Evolutionary conservation across 2,113 vertebrate genomes (phyloP).

Genomic region (Thryonomys swinderianus): DNA sequence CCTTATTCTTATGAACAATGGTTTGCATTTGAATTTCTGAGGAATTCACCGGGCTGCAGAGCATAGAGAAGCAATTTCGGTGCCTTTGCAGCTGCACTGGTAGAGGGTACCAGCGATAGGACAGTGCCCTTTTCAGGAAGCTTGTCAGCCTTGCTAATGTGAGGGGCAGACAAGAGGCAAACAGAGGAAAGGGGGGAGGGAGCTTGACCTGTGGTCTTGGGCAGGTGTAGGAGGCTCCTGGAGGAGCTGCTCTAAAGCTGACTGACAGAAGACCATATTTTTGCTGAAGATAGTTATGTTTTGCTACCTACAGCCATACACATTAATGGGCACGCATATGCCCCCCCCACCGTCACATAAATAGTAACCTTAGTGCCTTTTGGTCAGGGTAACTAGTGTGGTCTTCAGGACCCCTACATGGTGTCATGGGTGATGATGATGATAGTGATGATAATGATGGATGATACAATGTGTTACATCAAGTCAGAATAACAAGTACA

Average conservation of each 20-base stretch:
- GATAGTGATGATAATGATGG: no score
- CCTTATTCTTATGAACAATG: neutral
- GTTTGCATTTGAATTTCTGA: neutral
- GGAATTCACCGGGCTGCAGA: neutral
- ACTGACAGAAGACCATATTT: neutral
- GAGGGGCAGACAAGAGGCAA: neutral
- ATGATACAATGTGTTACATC: fast-evolving
- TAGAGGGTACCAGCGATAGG: neutral
- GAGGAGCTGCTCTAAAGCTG: neutral
- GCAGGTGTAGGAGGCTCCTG: neutral
- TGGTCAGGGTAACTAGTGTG: neutral
- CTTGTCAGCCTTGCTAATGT: neutral
- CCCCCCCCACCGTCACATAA: neutral
- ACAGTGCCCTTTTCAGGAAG: neutral
- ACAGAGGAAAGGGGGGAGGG: neutral
- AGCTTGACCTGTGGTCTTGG: fast-evolving
- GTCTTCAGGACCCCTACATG: neutral
- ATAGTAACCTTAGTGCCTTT: neutral
- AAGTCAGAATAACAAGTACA: neutral
- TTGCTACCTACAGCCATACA: neutral
- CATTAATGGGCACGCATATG: neutral
- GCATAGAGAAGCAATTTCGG: neutral
- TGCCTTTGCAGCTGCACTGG: neutral
- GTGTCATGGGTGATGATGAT: neutral
- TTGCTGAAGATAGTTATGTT: neutral